These are phyloP conservation scores for Trochalopteron elliotii DNA, from an alignment of 2,113 vertebrate genomes.

Conservation along the genomic window DNA sequence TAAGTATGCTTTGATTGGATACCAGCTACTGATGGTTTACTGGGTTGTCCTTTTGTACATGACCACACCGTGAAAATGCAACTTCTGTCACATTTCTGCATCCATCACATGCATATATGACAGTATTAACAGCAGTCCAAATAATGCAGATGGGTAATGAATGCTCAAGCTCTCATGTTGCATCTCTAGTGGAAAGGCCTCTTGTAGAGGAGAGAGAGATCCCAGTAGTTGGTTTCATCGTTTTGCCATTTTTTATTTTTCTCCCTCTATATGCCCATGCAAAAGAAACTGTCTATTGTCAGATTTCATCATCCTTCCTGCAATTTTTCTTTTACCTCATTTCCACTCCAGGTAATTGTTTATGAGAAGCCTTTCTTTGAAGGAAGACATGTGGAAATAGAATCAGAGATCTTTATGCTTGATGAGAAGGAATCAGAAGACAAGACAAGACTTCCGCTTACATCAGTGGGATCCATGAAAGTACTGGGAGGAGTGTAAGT, in stretches of 20 bases:
- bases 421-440: constrained; percentile 20
- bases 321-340: background rate
- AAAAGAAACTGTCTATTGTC: background rate
- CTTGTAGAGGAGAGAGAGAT: background rate
- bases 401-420: constrained; percentile 76
- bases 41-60: background rate
- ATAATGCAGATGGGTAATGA: background rate
- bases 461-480: constrained; percentile 87
- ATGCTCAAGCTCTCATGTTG: background rate
- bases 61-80: background rate
- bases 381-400: constrained; percentile 81
- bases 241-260: background rate
- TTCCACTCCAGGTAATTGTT: constrained; percentile 77
- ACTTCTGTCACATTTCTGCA: background rate
- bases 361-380: constrained; percentile 92
- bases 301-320: background rate
- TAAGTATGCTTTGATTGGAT: background rate
- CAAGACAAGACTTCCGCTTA: constrained; percentile 23
- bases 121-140: background rate
- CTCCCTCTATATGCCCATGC: background rate
- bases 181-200: background rate
- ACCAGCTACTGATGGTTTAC: background rate
- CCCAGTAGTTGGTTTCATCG: background rate
- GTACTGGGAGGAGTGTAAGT: constrained; percentile 92
- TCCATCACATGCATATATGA: background rate